Percentiles rank a stretch among this genome's conserved stretches.
These are phyloP conservation scores for Nomada ferruginata DNA, from an alignment of 2,888 invertebrate genomes.

Conservation along the genomic window DNA sequence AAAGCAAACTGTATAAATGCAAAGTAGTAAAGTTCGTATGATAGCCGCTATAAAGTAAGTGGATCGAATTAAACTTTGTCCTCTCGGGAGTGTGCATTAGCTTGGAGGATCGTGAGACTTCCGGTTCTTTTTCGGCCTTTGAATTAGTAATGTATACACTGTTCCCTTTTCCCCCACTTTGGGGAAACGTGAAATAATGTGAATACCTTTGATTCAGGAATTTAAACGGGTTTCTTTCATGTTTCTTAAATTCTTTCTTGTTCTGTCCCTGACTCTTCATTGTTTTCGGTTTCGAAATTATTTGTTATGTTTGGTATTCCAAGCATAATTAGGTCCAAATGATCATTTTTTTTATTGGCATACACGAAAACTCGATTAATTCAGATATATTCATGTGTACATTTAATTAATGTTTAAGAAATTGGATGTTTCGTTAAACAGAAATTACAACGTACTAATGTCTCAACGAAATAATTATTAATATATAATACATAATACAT, in stretches of 20 bases:
- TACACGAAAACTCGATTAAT: too few species aligned
- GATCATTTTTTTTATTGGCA: too few species aligned
- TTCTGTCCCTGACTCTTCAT: not conserved
- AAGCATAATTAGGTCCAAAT: too few species aligned
- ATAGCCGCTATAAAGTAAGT: slow-evolving; percentile 36
- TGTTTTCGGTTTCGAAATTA: not conserved
- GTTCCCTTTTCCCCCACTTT: not conserved
- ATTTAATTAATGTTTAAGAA: too few species aligned
- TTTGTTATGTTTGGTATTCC: too few species aligned
- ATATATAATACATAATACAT: not conserved
- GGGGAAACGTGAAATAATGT: not conserved
- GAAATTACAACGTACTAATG: too few species aligned
- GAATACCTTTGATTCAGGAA: not conserved
- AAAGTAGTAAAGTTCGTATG: slow-evolving; percentile 36
- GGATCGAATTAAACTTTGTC: slow-evolving; percentile 51
- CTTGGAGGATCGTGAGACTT: slow-evolving; percentile 52
- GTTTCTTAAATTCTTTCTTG: too few species aligned
- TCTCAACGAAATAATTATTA: too few species aligned
- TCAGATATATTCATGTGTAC: too few species aligned
- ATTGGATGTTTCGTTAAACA: too few species aligned
- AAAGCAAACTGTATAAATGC: slow-evolving; percentile 42
- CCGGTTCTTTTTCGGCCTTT: slow-evolving; percentile 44
- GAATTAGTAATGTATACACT: slow-evolving; percentile 43
- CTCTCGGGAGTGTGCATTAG: slow-evolving; percentile 19
- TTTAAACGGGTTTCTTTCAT: not conserved